These are phyloP conservation scores for Hemitrygon akajei DNA, from an alignment of 2,797 vertebrate species.

Conservation along the genomic window DNA sequence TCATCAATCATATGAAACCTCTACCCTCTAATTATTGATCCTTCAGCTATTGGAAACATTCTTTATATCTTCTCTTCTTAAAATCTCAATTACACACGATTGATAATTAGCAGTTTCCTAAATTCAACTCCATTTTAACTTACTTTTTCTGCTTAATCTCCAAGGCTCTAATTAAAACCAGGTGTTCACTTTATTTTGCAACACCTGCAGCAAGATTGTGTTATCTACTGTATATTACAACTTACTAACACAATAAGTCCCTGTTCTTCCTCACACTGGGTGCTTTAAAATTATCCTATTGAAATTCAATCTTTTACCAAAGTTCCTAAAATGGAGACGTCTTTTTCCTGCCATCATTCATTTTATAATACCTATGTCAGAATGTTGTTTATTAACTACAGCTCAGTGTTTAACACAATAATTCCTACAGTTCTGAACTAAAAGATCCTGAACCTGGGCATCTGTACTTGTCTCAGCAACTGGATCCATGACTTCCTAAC, in stretches of 20 bases:
- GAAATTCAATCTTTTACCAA: not conserved
- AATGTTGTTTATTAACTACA: no score
- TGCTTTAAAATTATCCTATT: not conserved
- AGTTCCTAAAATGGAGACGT: no score
- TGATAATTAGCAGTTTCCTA: not conserved
- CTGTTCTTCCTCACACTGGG: not conserved
- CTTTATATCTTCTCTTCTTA: not conserved
- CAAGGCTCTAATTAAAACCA: not conserved
- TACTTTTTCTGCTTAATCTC: not conserved
- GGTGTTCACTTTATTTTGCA: not conserved
- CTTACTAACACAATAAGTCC: not conserved
- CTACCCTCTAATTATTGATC: not conserved
- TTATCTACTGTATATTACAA: not conserved
- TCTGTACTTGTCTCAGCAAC: no score
- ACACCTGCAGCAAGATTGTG: not conserved
- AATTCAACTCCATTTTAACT: not conserved
- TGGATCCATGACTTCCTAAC: no score
- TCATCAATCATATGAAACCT: not conserved
- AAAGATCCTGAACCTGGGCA: no score
- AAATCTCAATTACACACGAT: not conserved
- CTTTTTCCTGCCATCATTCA: not conserved
- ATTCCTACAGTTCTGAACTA: no score
- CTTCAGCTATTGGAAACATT: constrained; percentile 6
- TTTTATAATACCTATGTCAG: not conserved
- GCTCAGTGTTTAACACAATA: no score